Evolutionary conservation across 2,113 vertebrate genomes (phyloP).

Genomic region (Morone chrysops): DNA sequence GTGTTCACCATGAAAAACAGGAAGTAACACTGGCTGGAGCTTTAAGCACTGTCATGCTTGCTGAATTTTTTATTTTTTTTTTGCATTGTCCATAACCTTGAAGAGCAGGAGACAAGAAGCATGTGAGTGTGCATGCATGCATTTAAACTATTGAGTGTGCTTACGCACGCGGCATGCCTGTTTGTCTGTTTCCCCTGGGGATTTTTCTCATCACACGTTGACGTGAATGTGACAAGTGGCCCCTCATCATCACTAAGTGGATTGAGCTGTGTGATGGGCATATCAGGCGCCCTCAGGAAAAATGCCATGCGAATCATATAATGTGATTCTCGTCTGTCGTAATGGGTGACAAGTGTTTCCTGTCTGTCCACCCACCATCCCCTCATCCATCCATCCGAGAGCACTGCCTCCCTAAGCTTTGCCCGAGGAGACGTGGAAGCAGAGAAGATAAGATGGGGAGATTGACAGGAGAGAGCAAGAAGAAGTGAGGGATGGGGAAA

Average conservation of each 20-base stretch:
- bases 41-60: background rate
- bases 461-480: constrained; percentile 5
- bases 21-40: no score
- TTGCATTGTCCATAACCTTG: constrained; percentile 39
- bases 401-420: constrained; percentile 45
- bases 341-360: constrained; percentile 68
- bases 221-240: constrained; percentile 44
- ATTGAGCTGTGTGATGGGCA: constrained; percentile 57
- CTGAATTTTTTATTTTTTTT: constrained; percentile 26
- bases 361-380: constrained; percentile 48
- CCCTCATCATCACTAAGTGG: constrained; percentile 59
- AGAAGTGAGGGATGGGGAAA: background rate
- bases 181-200: constrained; percentile 10
- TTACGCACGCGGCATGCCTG: background rate
- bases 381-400: constrained; percentile 36
- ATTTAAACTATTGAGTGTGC: constrained; percentile 25
- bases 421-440: constrained; percentile 51
- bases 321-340: constrained; percentile 46
- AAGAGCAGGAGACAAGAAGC: background rate
- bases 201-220: constrained; percentile 21
- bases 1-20: no score
- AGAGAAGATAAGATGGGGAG: constrained; percentile 51
- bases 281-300: constrained; percentile 49
- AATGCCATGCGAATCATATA: constrained; percentile 43
- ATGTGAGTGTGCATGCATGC: constrained; percentile 11